A percentile compares a stretch with the other conserved stretches of the same genome.
Conservation (phyloP, 2,113 vertebrate genomes). For the Dermatemys mawii region DNA sequence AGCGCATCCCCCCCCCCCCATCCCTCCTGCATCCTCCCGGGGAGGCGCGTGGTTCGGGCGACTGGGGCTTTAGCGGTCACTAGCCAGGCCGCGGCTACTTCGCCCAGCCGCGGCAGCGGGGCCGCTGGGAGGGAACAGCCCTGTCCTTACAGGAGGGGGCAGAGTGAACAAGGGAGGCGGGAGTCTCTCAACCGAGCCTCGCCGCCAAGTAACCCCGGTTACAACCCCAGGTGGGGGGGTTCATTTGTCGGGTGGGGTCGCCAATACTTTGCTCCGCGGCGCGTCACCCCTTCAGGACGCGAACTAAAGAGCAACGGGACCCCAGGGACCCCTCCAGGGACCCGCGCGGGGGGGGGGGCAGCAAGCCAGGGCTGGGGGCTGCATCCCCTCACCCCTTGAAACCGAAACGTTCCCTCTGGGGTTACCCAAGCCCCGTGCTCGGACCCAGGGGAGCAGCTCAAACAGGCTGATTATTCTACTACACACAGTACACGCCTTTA, state of each 20-base stretch:
- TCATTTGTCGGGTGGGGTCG: background rate
- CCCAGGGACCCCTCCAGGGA: no score
- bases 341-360: no score
- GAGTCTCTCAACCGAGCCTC: no score
- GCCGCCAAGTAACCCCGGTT: no score
- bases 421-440: no score
- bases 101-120: background rate
- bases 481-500: background rate
- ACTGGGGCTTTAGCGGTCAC: background rate
- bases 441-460: background rate
- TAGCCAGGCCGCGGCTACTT: background rate
- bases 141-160: no score
- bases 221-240: no score
- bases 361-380: background rate
- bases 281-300: background rate
- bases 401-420: background rate
- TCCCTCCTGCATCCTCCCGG: background rate
- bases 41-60: background rate
- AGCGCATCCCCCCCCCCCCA: no score
- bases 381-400: background rate
- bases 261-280: background rate
- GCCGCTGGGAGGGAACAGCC: background rate
- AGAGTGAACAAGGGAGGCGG: background rate
- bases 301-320: no score
- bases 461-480: background rate